phyloP scores from a whole-genome alignment of 1,140 invertebrate genomes.

The Ctenoplectra terminalis region DNA sequence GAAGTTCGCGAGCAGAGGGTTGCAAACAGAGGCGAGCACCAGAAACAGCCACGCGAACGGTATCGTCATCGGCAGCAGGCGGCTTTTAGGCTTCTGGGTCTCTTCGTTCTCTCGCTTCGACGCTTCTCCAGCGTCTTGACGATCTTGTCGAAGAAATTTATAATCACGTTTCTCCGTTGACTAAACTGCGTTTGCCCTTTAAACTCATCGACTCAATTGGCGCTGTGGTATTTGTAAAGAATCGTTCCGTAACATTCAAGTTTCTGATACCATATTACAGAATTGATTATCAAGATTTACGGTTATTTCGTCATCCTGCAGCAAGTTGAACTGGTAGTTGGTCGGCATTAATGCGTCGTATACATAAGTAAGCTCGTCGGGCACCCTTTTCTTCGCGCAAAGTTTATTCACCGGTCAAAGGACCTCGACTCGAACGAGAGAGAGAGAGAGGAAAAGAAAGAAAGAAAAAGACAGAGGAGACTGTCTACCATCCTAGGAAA shows the following conservation, averaged over 20 bases:
- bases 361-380: conserved; percentile 1
- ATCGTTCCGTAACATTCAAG: too few species aligned
- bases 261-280: not conserved
- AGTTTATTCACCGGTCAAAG: conserved; percentile 30
- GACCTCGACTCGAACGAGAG: not conserved
- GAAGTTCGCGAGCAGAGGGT: conserved; percentile 47
- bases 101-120: conserved; percentile 42
- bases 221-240: too few species aligned
- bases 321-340: not conserved
- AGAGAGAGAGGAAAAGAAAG: not conserved
- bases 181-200: not conserved
- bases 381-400: conserved; percentile 28
- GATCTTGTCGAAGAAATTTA: not conserved
- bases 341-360: conserved; percentile 9
- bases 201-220: not conserved
- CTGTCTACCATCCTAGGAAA: conserved; percentile 19
- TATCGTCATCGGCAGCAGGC: conserved; percentile 51
- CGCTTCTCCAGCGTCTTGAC: conserved; percentile 33
- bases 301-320: conserved; percentile 20
- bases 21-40: conserved; percentile 43
- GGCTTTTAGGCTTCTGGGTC: conserved; percentile 64
- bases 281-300: conserved; percentile 7
- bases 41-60: conserved; percentile 58
- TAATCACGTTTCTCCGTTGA: not conserved
- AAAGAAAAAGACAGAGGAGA: too few species aligned